A percentile compares a stretch with the other conserved stretches of the same genome.
These are phyloP conservation scores for Anhinga anhinga DNA, from an alignment of 2,113 vertebrate genomes.

Conservation along the genomic window DNA sequence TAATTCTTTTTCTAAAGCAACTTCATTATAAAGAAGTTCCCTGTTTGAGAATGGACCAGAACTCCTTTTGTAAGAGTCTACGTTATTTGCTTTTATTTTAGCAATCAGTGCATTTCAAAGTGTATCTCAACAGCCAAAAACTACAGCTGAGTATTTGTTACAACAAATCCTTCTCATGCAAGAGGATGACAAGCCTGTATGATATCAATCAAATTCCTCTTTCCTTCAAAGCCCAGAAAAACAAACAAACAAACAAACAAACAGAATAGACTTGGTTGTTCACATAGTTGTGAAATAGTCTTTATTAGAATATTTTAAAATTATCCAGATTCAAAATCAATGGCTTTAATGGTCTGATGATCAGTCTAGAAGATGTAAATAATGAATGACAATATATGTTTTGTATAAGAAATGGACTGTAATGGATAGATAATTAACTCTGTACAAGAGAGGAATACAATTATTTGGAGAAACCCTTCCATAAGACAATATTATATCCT, in stretches of 20 bases:
- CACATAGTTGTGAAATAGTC: not conserved
- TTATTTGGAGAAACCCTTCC: not conserved
- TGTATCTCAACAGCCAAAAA: not conserved
- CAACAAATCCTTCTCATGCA: conserved; percentile 10
- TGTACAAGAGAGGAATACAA: not conserved
- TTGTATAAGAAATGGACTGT: not conserved
- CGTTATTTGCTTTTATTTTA: not conserved
- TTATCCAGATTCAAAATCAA: not conserved
- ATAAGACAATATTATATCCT: not conserved
- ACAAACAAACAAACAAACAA: not conserved
- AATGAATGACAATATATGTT: not conserved
- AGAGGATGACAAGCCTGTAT: not conserved
- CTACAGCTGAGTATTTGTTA: conserved; percentile 5
- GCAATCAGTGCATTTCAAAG: not conserved
- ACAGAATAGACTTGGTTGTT: not conserved
- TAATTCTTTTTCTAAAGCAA: not conserved
- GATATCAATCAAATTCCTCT: not conserved
- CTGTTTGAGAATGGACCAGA: not conserved
- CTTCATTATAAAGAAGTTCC: not conserved
- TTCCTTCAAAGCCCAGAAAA: not conserved
- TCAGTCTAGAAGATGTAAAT: not conserved
- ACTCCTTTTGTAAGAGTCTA: not conserved
- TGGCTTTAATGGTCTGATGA: not conserved
- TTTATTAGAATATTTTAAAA: not conserved
- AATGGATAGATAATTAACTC: not conserved